A percentile compares a stretch with the other conserved stretches of the same genome.
phyloP scores from a whole-genome alignment of 2,113 vertebrate genomes.

The Anseranas semipalmata region DNA sequence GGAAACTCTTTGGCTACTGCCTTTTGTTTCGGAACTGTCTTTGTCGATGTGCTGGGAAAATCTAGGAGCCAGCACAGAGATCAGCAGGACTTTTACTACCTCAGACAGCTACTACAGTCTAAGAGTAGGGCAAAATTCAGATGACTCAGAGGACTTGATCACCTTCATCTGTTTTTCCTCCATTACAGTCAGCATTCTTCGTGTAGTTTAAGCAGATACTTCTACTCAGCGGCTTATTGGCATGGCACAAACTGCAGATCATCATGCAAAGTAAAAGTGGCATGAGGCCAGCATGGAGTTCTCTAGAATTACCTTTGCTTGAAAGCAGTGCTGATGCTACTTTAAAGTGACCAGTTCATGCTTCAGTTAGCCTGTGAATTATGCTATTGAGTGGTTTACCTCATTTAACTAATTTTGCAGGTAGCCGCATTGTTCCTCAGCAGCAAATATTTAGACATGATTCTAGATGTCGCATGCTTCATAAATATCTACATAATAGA shows the following conservation, averaged over 20 bases:
- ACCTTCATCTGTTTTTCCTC: conserved; percentile 60
- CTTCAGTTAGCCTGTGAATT: not conserved
- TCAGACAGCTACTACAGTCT: not conserved
- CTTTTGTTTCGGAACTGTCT: not conserved
- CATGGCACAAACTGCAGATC: conserved; percentile 63
- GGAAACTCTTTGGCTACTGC: conserved; percentile 9
- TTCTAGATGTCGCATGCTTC: not conserved
- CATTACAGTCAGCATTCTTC: conserved; percentile 54
- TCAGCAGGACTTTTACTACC: not conserved
- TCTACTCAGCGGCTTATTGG: conserved; percentile 22
- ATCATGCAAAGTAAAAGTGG: conserved; percentile 9
- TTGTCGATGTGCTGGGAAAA: not conserved
- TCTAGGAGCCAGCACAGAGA: not conserved
- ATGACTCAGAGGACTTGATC: conserved; percentile 43
- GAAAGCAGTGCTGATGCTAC: not conserved
- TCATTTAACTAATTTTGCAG: not conserved
- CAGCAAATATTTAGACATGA: not conserved
- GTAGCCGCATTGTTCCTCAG: not conserved
- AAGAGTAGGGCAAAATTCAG: conserved; percentile 33
- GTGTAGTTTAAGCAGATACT: conserved; percentile 19
- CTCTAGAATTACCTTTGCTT: conserved; percentile 31
- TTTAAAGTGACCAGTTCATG: not conserved
- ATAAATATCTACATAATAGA: not conserved
- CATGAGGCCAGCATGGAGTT: not conserved
- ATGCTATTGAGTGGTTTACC: not conserved